Conservation (phyloP, 2,888 invertebrate species). For the Sympetrum striolatum region DNA sequence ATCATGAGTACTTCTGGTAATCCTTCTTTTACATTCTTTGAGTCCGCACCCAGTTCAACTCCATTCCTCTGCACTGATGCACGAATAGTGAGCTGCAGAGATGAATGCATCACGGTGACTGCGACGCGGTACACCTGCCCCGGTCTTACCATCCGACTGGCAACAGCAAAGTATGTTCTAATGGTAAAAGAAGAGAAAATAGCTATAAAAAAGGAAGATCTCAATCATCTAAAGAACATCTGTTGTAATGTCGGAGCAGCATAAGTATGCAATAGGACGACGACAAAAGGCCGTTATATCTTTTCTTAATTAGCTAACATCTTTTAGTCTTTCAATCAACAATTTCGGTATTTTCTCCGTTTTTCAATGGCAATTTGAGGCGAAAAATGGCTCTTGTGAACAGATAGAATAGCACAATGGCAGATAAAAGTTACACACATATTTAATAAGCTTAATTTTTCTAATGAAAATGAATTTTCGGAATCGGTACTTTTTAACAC, state of each 20-base stretch:
- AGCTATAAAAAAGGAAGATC: neutral
- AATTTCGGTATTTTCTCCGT: too few species aligned
- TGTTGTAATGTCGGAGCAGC: neutral
- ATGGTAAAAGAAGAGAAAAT: constrained; percentile 48
- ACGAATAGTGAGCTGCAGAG: constrained; percentile 81
- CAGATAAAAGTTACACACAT: too few species aligned
- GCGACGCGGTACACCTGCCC: constrained; percentile 89
- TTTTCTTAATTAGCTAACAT: too few species aligned
- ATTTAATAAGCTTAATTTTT: too few species aligned
- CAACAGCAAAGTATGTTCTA: constrained; percentile 92
- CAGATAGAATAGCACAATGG: too few species aligned
- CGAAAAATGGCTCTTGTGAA: too few species aligned
- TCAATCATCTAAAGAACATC: neutral
- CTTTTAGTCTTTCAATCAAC: too few species aligned
- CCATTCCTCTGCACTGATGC: constrained; percentile 90
- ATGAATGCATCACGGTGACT: constrained; percentile 81
- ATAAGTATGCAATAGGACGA: too few species aligned
- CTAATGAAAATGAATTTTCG: too few species aligned
- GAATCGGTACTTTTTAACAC: too few species aligned
- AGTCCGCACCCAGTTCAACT: constrained; percentile 85
- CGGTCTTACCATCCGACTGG: constrained; percentile 89
- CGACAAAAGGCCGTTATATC: too few species aligned
- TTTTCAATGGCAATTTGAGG: too few species aligned
- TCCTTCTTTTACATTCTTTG: constrained; percentile 81
- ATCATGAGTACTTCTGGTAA: constrained; percentile 90